Base-by-base conservation (phyloP, 2,797 vertebrate genomes). In the Cirrhinus mrigala region DNA sequence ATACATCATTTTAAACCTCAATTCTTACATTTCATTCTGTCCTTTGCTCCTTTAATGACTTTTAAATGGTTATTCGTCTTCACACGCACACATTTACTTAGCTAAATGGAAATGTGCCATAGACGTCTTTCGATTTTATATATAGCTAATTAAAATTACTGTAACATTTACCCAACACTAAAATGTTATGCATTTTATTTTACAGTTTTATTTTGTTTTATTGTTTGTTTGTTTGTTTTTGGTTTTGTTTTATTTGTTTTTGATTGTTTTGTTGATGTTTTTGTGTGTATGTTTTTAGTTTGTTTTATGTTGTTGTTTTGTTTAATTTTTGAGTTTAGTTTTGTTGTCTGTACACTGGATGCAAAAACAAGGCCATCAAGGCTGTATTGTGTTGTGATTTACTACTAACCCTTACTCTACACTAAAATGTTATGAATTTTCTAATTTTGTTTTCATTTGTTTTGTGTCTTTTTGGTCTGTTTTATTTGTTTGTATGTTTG, bases 51-150 rank as follows among this genome's bases (percentile, higher is more conserved):
- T 69, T 60, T 71, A 79, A 71, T 9, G 40, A 71, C 75, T 71
- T 79, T 37, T 60, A 60, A 60, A 71, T 33, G 76, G 66, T 62
- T 79, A n/a, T n/a, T 84, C 6, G 6, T 71, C 46, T 62, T 40
- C 1, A 75, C 20, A 52, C 0, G 9, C 18, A 29, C 27, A 83
- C 46, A 64, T 46, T 78, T 78, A 62, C 74, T n/a, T 77, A 58
- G 12, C 56, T 78, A 27, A 62, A 62, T 24, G 4, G 15, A 78
- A 15, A 78, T 46, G 9, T 12, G 56, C 22, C 15, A 15, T 44
- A 11, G 2, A 27, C 9, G 44, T 60, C 1, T 44, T 60, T 60
- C 44, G 4, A 78, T 62, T 44, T 44, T 44, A 44, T 44, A 37
- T 18, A 44, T 11, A 78, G 20, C 22, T 24, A 24, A 77, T 77